Percentiles rank a stretch among this genome's conserved stretches.
phyloP scores from a whole-genome alignment of 2,113 vertebrate genomes.

The Pterocles burchelli region DNA sequence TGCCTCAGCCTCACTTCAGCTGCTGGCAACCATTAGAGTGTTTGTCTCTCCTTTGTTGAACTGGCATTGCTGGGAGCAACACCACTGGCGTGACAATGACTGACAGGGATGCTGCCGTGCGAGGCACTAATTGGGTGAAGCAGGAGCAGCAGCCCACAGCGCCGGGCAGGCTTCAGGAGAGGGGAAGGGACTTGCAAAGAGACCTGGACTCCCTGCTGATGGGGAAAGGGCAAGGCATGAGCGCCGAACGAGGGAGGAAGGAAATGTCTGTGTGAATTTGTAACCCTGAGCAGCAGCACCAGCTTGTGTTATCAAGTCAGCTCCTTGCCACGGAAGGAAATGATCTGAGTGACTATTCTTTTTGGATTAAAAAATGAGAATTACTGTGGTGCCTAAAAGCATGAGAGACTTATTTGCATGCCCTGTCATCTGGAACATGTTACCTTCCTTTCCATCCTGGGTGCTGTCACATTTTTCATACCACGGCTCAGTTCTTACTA shows the following conservation, averaged over 20 bases:
- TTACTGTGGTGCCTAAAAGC: conserved; percentile 3
- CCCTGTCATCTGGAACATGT: conserved; percentile 12
- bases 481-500: neutral
- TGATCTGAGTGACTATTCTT: neutral
- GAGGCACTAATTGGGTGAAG: conserved; percentile 22
- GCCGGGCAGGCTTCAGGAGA: neutral
- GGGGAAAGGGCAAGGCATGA: neutral
- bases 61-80: conserved; percentile 41
- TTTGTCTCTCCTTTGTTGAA: conserved; percentile 21
- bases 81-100: neutral
- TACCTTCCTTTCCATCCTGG: neutral
- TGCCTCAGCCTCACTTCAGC: neutral
- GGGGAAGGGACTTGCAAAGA: neutral
- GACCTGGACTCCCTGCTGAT: neutral
- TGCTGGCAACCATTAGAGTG: conserved; percentile 35
- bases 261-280: neutral
- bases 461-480: conserved; percentile 26
- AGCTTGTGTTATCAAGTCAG: neutral
- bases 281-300: neutral
- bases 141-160: neutral
- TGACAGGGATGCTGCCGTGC: neutral
- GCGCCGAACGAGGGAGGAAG: neutral
- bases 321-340: neutral
- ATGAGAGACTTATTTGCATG: neutral
- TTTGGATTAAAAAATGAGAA: conserved; percentile 20